These are phyloP conservation scores for Carcinoscorpius rotundicauda DNA, from an alignment of 1,140 invertebrate genomes.

Conservation along the genomic window DNA sequence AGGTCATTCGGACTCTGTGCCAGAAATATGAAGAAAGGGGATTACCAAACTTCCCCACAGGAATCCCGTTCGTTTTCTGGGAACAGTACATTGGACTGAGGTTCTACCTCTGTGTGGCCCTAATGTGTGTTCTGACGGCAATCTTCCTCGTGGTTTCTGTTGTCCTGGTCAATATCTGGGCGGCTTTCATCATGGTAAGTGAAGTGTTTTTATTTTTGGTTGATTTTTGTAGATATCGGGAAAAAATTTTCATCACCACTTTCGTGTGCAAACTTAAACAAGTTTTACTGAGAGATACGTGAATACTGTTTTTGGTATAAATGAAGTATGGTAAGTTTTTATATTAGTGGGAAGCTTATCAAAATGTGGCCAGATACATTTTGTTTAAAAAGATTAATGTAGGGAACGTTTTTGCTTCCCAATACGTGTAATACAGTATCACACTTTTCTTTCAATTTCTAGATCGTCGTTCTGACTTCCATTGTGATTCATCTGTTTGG, in stretches of 20 bases:
- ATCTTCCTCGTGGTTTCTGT: slow-evolving; percentile 59
- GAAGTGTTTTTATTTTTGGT: no score
- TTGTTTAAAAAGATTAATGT: no score
- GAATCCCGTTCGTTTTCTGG: slow-evolving; percentile 90
- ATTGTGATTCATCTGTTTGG: slow-evolving; percentile 76
- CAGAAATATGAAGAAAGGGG: slow-evolving; percentile 71
- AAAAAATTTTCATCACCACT: no score
- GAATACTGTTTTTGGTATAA: no score
- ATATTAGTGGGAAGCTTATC: no score
- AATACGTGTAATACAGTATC: no score
- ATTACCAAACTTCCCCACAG: slow-evolving; percentile 90
- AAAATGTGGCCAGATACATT: no score
- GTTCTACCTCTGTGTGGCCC: slow-evolving; percentile 57
- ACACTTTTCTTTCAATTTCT: slow-evolving; percentile 13
- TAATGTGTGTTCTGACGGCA: slow-evolving; percentile 59
- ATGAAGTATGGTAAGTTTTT: no score
- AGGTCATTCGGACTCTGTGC: slow-evolving; percentile 60
- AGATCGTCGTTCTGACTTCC: slow-evolving; percentile 50
- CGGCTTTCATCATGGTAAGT: slow-evolving; percentile 54
- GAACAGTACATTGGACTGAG: slow-evolving; percentile 88
- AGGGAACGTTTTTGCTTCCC: no score
- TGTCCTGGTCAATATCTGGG: slow-evolving; percentile 70
- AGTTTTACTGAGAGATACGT: no score
- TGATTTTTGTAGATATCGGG: no score
- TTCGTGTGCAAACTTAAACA: no score